These are phyloP conservation scores for Apeltes quadracus DNA, from an alignment of 2,113 vertebrate species.

Conservation along the genomic window DNA sequence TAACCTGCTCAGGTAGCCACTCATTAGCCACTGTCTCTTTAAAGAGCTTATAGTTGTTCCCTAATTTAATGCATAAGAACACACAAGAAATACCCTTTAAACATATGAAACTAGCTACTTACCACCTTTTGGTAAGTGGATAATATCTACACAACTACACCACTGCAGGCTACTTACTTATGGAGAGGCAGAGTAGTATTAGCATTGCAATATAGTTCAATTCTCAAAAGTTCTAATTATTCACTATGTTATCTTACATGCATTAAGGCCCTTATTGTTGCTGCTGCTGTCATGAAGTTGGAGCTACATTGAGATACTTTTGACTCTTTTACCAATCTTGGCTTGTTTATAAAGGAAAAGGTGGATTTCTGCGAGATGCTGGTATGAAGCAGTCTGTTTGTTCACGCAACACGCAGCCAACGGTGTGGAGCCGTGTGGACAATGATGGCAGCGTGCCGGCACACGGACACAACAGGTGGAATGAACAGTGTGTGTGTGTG, in stretches of 20 bases:
- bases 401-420: constrained; percentile 65
- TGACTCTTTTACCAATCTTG: background rate
- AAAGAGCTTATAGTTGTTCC: background rate
- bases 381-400: constrained; percentile 47
- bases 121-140: background rate
- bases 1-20: background rate
- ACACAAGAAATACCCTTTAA: background rate
- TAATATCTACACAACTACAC: too few relatives aligned
- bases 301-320: background rate
- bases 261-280: background rate
- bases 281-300: background rate
- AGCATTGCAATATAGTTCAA: background rate
- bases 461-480: constrained; percentile 42
- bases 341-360: background rate
- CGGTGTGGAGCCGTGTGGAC: constrained; percentile 46
- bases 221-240: background rate
- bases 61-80: background rate
- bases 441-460: constrained; percentile 55
- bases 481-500: constrained; percentile 11
- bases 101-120: background rate
- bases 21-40: background rate
- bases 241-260: background rate
- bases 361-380: constrained; percentile 2
- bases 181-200: background rate
- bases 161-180: background rate